Conservation (phyloP, 1,140 invertebrate genomes). For the Stegodyphus mimosarum region DNA sequence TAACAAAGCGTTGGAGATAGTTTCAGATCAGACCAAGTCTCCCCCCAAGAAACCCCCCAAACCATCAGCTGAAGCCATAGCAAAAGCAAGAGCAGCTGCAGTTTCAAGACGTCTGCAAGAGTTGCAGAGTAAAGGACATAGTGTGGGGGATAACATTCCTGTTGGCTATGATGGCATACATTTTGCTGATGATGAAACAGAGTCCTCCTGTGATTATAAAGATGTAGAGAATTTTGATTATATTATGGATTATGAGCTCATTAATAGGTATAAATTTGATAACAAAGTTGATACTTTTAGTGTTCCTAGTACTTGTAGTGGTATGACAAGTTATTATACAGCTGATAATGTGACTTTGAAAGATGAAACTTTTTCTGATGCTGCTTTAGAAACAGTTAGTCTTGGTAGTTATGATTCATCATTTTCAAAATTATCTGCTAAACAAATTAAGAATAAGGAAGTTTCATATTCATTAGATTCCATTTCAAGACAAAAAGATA, state of each 20-base stretch:
- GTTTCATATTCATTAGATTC: not conserved
- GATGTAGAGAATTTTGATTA: slow-evolving; percentile 52
- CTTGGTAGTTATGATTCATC: slow-evolving; percentile 23
- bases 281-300: slow-evolving; percentile 51
- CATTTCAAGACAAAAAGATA: not conserved
- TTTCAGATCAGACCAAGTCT: slow-evolving; percentile 29
- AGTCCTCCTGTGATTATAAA: slow-evolving; percentile 56
- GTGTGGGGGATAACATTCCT: slow-evolving; percentile 47
- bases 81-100: slow-evolving; percentile 40
- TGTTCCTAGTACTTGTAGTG: slow-evolving; percentile 48
- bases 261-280: slow-evolving; percentile 44
- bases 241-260: slow-evolving; percentile 48
- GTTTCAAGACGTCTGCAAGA: slow-evolving; percentile 23
- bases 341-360: slow-evolving; percentile 53
- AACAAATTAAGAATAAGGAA: not conserved
- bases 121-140: not conserved
- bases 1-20: slow-evolving; percentile 50
- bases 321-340: slow-evolving; percentile 54
- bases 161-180: slow-evolving; percentile 46
- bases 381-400: slow-evolving; percentile 33
- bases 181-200: slow-evolving; percentile 58
- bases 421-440: not conserved
- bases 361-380: slow-evolving; percentile 55
- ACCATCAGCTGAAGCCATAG: slow-evolving; percentile 48
- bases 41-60: slow-evolving; percentile 55